Evolutionary conservation across 2,888 invertebrate genomes (phyloP).

Genomic region (Plutella xylostella): DNA sequence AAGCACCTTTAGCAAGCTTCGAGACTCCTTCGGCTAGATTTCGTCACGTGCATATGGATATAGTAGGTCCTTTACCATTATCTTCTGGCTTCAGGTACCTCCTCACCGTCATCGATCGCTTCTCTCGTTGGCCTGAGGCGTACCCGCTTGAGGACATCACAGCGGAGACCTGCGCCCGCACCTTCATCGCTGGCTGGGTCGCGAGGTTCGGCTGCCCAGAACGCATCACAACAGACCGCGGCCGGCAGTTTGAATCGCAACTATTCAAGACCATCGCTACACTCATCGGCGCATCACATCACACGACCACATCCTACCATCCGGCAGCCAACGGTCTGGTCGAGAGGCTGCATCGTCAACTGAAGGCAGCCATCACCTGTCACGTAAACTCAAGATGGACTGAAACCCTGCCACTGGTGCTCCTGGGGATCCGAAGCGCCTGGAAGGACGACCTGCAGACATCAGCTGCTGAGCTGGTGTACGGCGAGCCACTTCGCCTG

Average conservation of each 20-base stretch:
- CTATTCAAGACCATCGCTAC: neutral
- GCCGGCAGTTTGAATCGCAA: neutral
- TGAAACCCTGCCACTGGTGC: constrained; percentile 19
- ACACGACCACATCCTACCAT: constrained; percentile 11
- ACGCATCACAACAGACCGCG: constrained; percentile 22
- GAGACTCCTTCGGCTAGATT: neutral
- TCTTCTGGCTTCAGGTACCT: constrained; percentile 19
- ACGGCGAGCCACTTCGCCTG: constrained; percentile 18
- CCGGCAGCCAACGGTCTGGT: constrained; percentile 20
- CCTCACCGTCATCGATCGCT: constrained; percentile 20
- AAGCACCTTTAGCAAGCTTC: neutral
- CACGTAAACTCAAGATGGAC: constrained; percentile 18
- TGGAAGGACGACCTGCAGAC: constrained; percentile 20
- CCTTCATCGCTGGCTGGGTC: constrained; percentile 8
- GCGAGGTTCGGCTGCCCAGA: constrained; percentile 5
- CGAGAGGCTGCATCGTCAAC: constrained; percentile 19
- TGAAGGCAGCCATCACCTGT: constrained; percentile 20
- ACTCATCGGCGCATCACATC: neutral
- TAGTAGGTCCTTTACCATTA: constrained; percentile 7
- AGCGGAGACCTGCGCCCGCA: constrained; percentile 19
- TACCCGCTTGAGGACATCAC: constrained; percentile 18
- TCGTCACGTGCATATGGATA: constrained; percentile 7
- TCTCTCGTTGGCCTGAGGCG: constrained; percentile 20
- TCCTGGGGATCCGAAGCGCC: constrained; percentile 22
- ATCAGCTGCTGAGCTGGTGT: constrained; percentile 20